These are phyloP conservation scores for Drosophila sturtevanti DNA, from an alignment of 1,140 invertebrate genomes.

Conservation along the genomic window DNA sequence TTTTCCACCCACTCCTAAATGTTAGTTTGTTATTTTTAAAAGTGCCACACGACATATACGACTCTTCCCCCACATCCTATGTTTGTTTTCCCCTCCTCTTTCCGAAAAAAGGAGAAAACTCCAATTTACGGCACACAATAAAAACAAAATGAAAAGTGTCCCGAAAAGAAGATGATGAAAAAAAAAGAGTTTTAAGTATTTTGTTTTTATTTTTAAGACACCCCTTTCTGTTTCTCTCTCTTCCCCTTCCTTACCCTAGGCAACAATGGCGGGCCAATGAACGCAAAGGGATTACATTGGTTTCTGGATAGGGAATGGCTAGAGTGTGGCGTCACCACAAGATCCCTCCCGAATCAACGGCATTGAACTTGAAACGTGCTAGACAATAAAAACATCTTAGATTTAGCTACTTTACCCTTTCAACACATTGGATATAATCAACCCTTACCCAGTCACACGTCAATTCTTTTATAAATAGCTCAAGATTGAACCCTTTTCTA, in stretches of 20 bases:
- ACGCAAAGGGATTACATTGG: conserved; percentile 57
- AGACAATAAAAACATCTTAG: conserved; percentile 29
- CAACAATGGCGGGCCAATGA: conserved; percentile 53
- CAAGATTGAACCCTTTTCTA: conserved; percentile 46
- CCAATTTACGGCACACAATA: conserved; percentile 64
- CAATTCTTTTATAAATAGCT: conserved; percentile 45
- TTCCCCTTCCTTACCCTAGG: conserved; percentile 20
- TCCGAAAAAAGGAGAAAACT: conserved; percentile 14
- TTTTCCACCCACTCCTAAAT: conserved; percentile 44
- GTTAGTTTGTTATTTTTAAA: conserved; percentile 60
- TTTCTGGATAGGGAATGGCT: background rate
- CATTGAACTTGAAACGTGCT: conserved; percentile 73
- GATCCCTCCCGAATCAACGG: conserved; percentile 68
- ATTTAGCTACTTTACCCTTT: conserved; percentile 53
- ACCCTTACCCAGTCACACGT: conserved; percentile 34
- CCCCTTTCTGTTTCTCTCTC: conserved; percentile 13
- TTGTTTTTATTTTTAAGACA: conserved; percentile 67
- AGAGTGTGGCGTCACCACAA: conserved; percentile 65
- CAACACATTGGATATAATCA: conserved; percentile 67
- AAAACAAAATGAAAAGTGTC: conserved; percentile 71
- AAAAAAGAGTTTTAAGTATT: conserved; percentile 65
- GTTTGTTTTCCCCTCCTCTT: background rate
- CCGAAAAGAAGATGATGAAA: no score
- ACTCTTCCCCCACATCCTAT: background rate
- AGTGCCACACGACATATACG: conserved; percentile 34